Conservation (phyloP, 1,140 invertebrate species). For the Gryllus bimaculatus region DNA sequence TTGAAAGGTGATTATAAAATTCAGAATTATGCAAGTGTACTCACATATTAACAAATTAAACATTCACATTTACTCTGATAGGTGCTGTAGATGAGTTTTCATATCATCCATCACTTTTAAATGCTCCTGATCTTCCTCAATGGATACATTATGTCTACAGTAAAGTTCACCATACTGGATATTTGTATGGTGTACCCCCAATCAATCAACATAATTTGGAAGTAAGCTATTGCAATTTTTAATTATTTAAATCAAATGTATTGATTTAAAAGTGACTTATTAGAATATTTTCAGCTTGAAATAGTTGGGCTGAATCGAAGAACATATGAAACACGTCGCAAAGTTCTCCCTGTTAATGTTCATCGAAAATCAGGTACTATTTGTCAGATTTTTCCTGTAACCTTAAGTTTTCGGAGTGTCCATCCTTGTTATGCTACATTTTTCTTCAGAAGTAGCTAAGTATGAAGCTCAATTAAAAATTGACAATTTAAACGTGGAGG, state of each 20-base stretch:
- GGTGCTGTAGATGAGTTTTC: slow-evolving; percentile 48
- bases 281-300: slow-evolving; percentile 47
- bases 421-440: background rate
- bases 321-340: slow-evolving; percentile 64
- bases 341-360: slow-evolving; percentile 52
- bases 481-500: slow-evolving; percentile 76
- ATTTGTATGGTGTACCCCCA: slow-evolving; percentile 70
- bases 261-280: slow-evolving; percentile 12
- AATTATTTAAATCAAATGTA: slow-evolving; percentile 8
- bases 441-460: slow-evolving; percentile 46
- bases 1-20: slow-evolving; percentile 32
- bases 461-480: slow-evolving; percentile 80
- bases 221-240: slow-evolving; percentile 28
- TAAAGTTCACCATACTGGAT: slow-evolving; percentile 57
- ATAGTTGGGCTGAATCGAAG: slow-evolving; percentile 64
- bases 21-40: slow-evolving; percentile 21
- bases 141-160: slow-evolving; percentile 79
- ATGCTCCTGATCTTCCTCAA: slow-evolving; percentile 67
- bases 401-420: background rate
- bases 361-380: slow-evolving; percentile 39
- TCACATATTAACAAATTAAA: slow-evolving; percentile 20
- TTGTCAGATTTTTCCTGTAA: background rate
- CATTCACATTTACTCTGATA: slow-evolving; percentile 20
- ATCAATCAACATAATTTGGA: slow-evolving; percentile 30
- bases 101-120: slow-evolving; percentile 54